phyloP scores from a whole-genome alignment of 2,797 vertebrate species.

The Tragelaphus oryx region DNA sequence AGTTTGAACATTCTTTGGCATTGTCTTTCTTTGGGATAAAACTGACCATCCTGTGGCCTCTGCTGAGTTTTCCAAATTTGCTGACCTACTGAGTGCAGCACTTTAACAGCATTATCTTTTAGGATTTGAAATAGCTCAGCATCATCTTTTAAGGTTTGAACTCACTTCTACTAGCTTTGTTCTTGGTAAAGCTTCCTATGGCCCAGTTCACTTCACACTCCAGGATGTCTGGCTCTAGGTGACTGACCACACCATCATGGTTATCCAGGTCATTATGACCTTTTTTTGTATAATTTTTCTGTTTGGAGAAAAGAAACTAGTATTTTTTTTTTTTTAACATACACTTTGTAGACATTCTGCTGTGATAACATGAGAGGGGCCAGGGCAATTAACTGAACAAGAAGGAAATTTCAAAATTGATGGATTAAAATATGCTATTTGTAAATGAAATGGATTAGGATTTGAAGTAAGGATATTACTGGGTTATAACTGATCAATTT shows the following conservation, averaged over 20 bases:
- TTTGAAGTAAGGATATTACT: background rate
- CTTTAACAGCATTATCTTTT: background rate
- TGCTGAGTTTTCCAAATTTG: background rate
- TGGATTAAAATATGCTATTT: background rate
- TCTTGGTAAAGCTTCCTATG: background rate
- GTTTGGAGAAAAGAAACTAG: constrained; percentile 6
- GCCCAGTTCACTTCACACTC: background rate
- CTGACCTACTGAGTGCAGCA: background rate
- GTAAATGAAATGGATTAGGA: background rate
- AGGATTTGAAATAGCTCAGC: background rate
- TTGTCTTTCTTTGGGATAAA: background rate
- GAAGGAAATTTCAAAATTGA: background rate
- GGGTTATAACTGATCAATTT: background rate
- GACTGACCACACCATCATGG: background rate
- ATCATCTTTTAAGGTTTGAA: background rate
- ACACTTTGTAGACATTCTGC: background rate
- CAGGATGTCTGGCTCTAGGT: background rate
- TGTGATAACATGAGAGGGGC: background rate
- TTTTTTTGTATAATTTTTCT: background rate
- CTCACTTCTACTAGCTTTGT: background rate
- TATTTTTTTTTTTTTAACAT: constrained; percentile 23
- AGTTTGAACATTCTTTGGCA: background rate
- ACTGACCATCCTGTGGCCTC: background rate
- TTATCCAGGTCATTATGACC: background rate
- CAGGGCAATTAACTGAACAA: background rate